These are phyloP conservation scores for Halictus ligatus DNA, from an alignment of 2,888 invertebrate genomes.

Conservation along the genomic window DNA sequence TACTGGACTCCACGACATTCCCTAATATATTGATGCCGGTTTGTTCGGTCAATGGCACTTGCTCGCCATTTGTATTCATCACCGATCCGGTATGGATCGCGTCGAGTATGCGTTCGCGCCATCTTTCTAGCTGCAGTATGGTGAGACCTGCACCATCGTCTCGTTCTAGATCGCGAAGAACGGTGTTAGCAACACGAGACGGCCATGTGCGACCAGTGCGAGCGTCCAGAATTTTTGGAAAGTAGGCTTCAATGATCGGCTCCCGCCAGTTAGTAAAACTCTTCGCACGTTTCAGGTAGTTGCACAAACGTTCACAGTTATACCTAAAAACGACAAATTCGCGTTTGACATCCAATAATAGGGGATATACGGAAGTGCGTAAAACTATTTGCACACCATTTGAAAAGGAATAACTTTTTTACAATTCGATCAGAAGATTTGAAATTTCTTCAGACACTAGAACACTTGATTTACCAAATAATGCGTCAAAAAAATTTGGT, in stretches of 20 bases:
- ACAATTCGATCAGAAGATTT: constrained; percentile 75
- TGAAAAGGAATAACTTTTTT: background rate
- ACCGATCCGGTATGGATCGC: constrained; percentile 89
- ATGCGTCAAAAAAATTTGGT: too few species aligned
- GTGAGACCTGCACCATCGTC: constrained; percentile 89
- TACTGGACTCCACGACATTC: constrained; percentile 90
- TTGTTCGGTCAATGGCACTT: constrained; percentile 87
- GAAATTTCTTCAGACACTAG: constrained; percentile 91
- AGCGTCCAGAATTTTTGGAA: constrained; percentile 92
- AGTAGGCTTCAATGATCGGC: constrained; percentile 92
- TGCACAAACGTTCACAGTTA: constrained; percentile 91
- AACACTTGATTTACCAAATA: background rate
- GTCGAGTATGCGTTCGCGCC: constrained; percentile 90
- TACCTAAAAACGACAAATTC: constrained; percentile 85
- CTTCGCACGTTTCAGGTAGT: constrained; percentile 87
- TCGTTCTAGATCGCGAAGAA: constrained; percentile 88
- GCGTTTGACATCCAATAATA: constrained; percentile 52
- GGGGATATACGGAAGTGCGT: constrained; percentile 80
- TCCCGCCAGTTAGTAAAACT: constrained; percentile 88
- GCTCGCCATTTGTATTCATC: constrained; percentile 86
- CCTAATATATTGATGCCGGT: constrained; percentile 92
- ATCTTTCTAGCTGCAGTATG: constrained; percentile 89
- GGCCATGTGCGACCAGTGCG: constrained; percentile 92
- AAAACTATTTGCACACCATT: too few species aligned
- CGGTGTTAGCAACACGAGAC: constrained; percentile 87